A percentile compares a stretch with the other conserved stretches of the same genome.
These are phyloP conservation scores for Halyomorpha halys DNA, from an alignment of 1,140 invertebrate genomes.

Conservation along the genomic window DNA sequence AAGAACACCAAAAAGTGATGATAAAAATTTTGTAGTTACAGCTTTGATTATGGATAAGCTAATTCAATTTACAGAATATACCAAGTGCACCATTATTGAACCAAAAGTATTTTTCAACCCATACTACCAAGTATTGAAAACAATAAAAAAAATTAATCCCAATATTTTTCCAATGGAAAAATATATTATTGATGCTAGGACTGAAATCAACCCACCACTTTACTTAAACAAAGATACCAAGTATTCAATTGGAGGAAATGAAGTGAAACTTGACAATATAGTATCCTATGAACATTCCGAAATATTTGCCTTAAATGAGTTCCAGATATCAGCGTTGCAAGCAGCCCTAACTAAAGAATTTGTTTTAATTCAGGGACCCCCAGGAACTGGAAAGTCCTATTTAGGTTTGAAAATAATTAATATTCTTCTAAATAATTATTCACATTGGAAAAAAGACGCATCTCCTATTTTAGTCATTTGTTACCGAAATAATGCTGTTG, in stretches of 20 bases:
- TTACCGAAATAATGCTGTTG: constrained; percentile 78
- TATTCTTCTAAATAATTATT: constrained; percentile 44
- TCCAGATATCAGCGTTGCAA: constrained; percentile 47
- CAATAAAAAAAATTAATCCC: constrained; percentile 43
- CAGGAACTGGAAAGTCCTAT: constrained; percentile 71
- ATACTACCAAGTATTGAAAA: constrained; percentile 50
- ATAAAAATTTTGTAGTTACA: constrained; percentile 40
- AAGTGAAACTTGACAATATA: constrained; percentile 32
- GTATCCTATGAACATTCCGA: constrained; percentile 37
- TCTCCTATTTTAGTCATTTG: constrained; percentile 64
- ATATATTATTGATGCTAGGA: constrained; percentile 46
- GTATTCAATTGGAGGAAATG: constrained; percentile 6
- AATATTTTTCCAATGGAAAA: constrained; percentile 49
- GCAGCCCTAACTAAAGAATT: constrained; percentile 51
- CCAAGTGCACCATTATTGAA: constrained; percentile 49
- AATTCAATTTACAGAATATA: constrained; percentile 35
- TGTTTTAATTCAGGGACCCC: constrained; percentile 66
- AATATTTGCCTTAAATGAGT: constrained; percentile 43
- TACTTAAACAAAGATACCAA: constrained; percentile 28
- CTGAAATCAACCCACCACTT: constrained; percentile 25
- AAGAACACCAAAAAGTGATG: constrained; percentile 39
- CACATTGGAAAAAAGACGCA: constrained; percentile 8
- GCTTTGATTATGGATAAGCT: constrained; percentile 37
- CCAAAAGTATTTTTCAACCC: constrained; percentile 57
- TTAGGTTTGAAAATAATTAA: constrained; percentile 56